These are phyloP conservation scores for Craterocephalus amniculus DNA, from an alignment of 2,797 vertebrate species.

Conservation along the genomic window DNA sequence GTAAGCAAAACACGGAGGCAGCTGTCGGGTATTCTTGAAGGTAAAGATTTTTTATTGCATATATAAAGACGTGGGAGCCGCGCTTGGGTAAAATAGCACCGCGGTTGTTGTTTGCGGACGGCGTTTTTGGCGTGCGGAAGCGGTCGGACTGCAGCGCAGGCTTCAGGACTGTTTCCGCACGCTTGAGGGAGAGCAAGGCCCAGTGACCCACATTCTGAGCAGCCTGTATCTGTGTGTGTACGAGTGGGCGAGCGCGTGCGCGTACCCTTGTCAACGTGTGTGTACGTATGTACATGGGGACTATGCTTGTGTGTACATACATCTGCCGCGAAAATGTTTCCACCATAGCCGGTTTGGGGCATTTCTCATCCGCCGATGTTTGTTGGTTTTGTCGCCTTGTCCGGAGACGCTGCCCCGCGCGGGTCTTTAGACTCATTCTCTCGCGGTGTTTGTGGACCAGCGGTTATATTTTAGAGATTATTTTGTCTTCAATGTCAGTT, in stretches of 20 bases:
- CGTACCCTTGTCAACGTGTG: conserved; percentile 19
- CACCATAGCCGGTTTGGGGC: conserved; percentile 55
- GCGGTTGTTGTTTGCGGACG: conserved; percentile 2
- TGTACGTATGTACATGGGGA: conserved; percentile 27
- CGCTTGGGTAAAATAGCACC: neutral
- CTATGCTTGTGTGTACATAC: conserved; percentile 56
- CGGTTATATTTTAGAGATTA: conserved; percentile 61
- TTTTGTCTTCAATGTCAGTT: conserved; percentile 72
- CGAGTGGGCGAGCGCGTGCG: conserved; percentile 68
- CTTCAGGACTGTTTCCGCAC: conserved; percentile 82
- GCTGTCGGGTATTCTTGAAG: conserved; percentile 54
- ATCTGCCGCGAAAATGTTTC: conserved; percentile 81
- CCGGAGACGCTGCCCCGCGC: conserved; percentile 18
- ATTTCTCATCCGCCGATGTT: conserved; percentile 8
- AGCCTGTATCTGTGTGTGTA: conserved; percentile 71
- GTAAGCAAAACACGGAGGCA: conserved; percentile 74
- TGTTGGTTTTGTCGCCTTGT: conserved; percentile 14
- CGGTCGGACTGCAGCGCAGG: conserved; percentile 73
- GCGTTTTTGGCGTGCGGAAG: conserved; percentile 64
- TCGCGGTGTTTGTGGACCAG: conserved; percentile 26
- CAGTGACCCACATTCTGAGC: conserved; percentile 86
- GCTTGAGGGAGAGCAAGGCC: conserved; percentile 83
- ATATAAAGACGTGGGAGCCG: neutral
- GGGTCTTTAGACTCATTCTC: conserved; percentile 17
- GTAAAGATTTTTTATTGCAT: conserved; percentile 50